Evolutionary conservation across 2,888 invertebrate genomes (phyloP), one percentile per base, ranked within the genome.

Genomic region (Monochamus alternatus): DNA sequence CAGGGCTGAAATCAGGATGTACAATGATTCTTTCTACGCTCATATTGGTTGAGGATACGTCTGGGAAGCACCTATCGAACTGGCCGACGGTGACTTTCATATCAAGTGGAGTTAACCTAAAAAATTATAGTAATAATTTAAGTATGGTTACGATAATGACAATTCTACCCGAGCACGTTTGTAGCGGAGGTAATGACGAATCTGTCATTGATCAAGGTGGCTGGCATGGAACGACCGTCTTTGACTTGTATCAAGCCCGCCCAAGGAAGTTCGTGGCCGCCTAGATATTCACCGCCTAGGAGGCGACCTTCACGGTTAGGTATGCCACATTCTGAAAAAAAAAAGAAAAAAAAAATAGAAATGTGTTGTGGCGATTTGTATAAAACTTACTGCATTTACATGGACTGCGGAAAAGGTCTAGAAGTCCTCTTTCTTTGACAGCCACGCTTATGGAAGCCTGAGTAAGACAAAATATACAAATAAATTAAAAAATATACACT

Each of bases 161-260:
- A 38, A 2, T 38, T 65, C 82, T 85, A 92, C 92, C 90, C 89
- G 67, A 90, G 82, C 3, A 92, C 81, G 76, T 88, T 89, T 51
- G 90, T 90, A 0, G 92, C 92, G 5, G 91, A 89, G 12, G 92
- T 92, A 44, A 93, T 78, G 5, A 93, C 87, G 81, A 92, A 92
- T 82, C 89, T 89, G 84, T 92, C 91, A 77, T 92, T 92, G 80
- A 93, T 91, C 68, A 93, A 83, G 30, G 91, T 89, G 5, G 91
- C 92, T 55, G 89, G 89, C 31, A 90, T 81, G 12, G 86, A 83
- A 10, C 51, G 52, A 30, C 66, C 65, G 22, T 76, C 89, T 69
- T 87, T 88, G 30, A 90, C 85, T 76, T 90, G 89, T 73, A 92
- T 85, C 47, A 89, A 85, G 1, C 89, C 90, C 32, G 92, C 86